phyloP scores from a whole-genome alignment of 2,113 vertebrate species.

The Syngnathus typhle region DNA sequence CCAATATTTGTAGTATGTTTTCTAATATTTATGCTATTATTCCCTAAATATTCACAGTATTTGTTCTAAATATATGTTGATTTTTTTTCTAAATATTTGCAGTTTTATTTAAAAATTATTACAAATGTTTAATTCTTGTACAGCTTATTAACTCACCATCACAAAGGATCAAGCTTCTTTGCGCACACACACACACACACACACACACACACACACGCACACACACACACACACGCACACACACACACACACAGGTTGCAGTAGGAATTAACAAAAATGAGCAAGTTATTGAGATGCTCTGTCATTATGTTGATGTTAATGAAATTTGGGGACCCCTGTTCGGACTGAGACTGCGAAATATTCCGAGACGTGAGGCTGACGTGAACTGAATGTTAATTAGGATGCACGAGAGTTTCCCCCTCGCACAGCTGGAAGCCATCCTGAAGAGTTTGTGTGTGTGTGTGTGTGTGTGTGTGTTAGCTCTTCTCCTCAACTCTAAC shows the following conservation, averaged over 20 bases:
- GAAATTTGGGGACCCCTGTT: conserved; percentile 44
- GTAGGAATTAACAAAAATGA: neutral
- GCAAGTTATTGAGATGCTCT: conserved; percentile 26
- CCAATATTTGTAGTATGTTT: neutral
- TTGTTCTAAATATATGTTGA: neutral
- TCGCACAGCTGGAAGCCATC: conserved; percentile 60
- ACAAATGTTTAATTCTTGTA: neutral
- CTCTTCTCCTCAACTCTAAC: conserved; percentile 34
- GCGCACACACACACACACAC: neutral
- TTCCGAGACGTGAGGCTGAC: conserved; percentile 33
- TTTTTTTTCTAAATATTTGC: neutral
- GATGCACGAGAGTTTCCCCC: conserved; percentile 57
- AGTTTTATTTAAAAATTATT: neutral
- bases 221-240: too few relatives aligned
- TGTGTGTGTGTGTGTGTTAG: neutral
- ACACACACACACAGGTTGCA: neutral
- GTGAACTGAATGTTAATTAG: conserved; percentile 70
- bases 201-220: neutral
- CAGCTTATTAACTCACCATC: neutral
- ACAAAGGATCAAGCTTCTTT: neutral
- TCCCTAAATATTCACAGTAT: neutral
- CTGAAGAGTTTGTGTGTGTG: conserved; percentile 40
- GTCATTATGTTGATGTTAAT: conserved; percentile 53
- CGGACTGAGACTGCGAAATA: conserved; percentile 44
- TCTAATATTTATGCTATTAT: too few relatives aligned